phyloP scores from a whole-genome alignment of 92 coral and sea anemone genomes.

The Plumapathes pennacea region DNA sequence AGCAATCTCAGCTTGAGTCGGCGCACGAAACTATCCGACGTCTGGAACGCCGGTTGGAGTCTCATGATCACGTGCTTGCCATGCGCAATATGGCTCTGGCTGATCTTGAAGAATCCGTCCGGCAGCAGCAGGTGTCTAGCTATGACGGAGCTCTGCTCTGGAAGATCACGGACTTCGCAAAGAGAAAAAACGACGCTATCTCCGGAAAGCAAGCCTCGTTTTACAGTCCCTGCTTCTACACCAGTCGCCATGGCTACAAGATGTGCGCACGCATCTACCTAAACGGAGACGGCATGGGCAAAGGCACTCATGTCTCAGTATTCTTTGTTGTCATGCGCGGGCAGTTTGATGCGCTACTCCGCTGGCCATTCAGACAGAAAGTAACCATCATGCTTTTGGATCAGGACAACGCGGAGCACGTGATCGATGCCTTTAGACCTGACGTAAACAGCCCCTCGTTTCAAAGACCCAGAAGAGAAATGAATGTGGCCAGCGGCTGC shows the following conservation, averaged over 20 bases:
- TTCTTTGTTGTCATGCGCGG: conserved; percentile 62
- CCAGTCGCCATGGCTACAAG: conserved; percentile 54
- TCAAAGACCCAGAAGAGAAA: conserved; percentile 74
- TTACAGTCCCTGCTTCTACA: conserved; percentile 48
- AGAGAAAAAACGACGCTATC: conserved; percentile 26
- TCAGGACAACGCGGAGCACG: conserved; percentile 77
- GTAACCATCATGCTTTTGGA: conserved; percentile 72
- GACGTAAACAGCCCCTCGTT: conserved; percentile 87
- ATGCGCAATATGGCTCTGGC: conserved; percentile 19
- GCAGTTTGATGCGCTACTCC: conserved; percentile 64
- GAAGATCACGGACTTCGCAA: conserved; percentile 38
- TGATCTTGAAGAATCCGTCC: conserved; percentile 15
- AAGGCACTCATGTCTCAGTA: conserved; percentile 44
- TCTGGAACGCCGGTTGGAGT: conserved; percentile 11
- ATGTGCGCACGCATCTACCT: conserved; percentile 65
- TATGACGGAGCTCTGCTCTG: conserved; percentile 39
- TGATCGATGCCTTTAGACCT: conserved; percentile 82
- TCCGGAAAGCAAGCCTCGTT: conserved; percentile 28
- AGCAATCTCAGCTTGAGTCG: conserved; percentile 4
- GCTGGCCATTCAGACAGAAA: conserved; percentile 84
- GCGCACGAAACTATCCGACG: neutral
- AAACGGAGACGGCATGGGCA: conserved; percentile 59
- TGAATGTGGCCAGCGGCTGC: conserved; percentile 85
- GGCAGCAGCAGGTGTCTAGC: neutral
- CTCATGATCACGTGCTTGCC: conserved; percentile 13